A percentile compares a stretch with the other conserved stretches of the same genome.
phyloP scores from a whole-genome alignment of 2,113 vertebrate genomes.

The Solenodon paradoxus region DNA sequence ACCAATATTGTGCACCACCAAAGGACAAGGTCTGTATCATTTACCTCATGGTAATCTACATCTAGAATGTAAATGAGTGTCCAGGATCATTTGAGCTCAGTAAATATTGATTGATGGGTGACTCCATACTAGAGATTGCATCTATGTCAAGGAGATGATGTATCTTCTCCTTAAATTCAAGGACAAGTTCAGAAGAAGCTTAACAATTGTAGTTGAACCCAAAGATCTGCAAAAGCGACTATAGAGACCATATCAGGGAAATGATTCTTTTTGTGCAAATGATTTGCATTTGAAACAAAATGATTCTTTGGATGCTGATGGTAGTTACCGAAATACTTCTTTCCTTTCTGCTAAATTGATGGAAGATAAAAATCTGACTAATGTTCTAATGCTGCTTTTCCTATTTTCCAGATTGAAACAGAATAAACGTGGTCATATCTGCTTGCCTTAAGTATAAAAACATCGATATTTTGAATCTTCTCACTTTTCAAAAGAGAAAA shows the following conservation, averaged over 20 bases:
- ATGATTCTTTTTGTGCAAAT: background rate
- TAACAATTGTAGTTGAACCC: background rate
- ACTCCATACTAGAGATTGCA: background rate
- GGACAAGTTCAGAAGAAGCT: background rate
- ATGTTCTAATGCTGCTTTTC: background rate
- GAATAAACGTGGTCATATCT: background rate
- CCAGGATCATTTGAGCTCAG: background rate
- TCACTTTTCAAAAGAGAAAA: slow-evolving; percentile 17
- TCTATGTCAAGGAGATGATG: background rate
- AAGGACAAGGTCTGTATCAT: background rate
- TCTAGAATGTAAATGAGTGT: background rate
- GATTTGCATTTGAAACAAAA: background rate
- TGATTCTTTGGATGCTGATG: background rate
- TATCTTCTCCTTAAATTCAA: background rate
- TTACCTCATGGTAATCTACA: background rate
- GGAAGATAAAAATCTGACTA: background rate
- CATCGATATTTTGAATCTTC: slow-evolving; percentile 1
- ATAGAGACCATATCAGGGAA: background rate
- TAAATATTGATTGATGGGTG: background rate
- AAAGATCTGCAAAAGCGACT: background rate
- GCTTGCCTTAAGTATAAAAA: background rate
- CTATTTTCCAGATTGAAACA: slow-evolving; percentile 19
- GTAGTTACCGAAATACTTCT: background rate
- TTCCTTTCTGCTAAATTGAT: background rate
- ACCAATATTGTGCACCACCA: too few relatives aligned